phyloP scores from a whole-genome alignment of 2,888 invertebrate genomes.

The Melinaea menophilus region DNA sequence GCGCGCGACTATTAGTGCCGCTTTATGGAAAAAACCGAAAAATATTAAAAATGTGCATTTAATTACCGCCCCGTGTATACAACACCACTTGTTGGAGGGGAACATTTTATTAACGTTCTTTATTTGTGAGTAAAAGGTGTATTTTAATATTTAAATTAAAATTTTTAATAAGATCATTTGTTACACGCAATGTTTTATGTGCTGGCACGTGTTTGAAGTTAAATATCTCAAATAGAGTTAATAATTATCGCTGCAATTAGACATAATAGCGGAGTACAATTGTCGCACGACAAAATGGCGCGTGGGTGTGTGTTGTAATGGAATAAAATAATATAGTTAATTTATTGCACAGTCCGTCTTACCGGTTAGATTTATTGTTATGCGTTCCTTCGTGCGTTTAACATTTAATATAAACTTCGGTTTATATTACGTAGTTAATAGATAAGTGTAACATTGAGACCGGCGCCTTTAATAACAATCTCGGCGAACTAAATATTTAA shows the following conservation, averaged over 20 bases:
- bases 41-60: slow-evolving; percentile 26
- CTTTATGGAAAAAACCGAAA: slow-evolving; percentile 55
- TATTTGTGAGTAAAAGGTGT: too few relatives aligned
- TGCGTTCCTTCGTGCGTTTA: slow-evolving; percentile 2
- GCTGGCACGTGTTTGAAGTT: too few relatives aligned
- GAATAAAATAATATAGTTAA: slow-evolving; percentile 30
- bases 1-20: slow-evolving; percentile 64
- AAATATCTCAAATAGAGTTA: too few relatives aligned
- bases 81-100: slow-evolving; percentile 12
- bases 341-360: slow-evolving; percentile 25
- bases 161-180: too few relatives aligned
- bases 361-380: slow-evolving; percentile 27
- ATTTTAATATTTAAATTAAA: too few relatives aligned
- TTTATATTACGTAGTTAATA: neutral
- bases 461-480: too few relatives aligned
- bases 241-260: slow-evolving; percentile 30
- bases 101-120: too few relatives aligned
- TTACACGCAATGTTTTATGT: too few relatives aligned
- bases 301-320: slow-evolving; percentile 30
- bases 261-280: slow-evolving; percentile 16
- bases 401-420: neutral
- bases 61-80: slow-evolving; percentile 23
- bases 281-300: slow-evolving; percentile 25
- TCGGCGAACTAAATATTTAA: too few relatives aligned
- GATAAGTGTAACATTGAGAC: slow-evolving; percentile 1